Percentiles rank a stretch among this genome's conserved stretches.
Conservation (phyloP, 2,888 invertebrate genomes). For the Adelognathus sp. region DNA sequence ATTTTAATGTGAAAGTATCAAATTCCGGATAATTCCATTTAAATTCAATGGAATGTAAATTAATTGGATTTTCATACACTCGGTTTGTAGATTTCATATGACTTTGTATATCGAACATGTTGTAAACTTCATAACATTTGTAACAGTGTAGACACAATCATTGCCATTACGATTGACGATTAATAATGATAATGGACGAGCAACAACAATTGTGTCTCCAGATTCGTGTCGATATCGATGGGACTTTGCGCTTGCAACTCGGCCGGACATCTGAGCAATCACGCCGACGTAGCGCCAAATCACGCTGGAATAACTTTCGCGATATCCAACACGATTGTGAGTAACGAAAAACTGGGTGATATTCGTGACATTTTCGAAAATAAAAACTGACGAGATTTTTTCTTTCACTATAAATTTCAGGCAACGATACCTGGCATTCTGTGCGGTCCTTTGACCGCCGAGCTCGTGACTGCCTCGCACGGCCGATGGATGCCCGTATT, state of each 20-base stretch:
- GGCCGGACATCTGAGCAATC: constrained; percentile 89
- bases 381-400: constrained; percentile 5
- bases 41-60: no score
- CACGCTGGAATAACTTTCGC: constrained; percentile 90
- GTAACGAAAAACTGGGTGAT: constrained; percentile 61
- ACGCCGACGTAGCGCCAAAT: constrained; percentile 90
- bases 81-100: no score
- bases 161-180: no score
- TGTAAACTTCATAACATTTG: no score
- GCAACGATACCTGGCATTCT: constrained; percentile 89
- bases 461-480: constrained; percentile 86
- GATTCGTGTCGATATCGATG: constrained; percentile 88
- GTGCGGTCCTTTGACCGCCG: constrained; percentile 90
- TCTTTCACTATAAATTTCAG: constrained; percentile 77
- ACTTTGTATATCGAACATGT: no score
- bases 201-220: constrained; percentile 76
- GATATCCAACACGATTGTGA: constrained; percentile 88
- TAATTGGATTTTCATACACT: no score
- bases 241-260: constrained; percentile 89
- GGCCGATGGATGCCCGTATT: constrained; percentile 90
- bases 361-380: background rate
- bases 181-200: no score
- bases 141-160: no score
- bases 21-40: no score
- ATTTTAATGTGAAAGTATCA: no score